phyloP scores from a whole-genome alignment of 2,888 invertebrate genomes.

The Bombyx huttoni region DNA sequence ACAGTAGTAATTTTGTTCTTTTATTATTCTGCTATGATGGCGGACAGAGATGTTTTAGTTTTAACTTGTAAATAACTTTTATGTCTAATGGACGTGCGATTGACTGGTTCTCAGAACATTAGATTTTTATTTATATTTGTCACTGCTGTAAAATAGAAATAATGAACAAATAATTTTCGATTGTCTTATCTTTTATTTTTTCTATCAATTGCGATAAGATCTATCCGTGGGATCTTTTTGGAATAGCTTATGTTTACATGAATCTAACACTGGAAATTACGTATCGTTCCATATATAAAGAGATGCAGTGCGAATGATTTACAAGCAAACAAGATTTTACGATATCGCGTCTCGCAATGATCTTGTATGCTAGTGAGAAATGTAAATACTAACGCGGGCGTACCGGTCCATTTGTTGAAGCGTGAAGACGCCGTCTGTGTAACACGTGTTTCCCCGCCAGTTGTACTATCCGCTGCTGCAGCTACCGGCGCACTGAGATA shows the following conservation, averaged over 20 bases:
- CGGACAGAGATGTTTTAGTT: background rate
- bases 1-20: background rate
- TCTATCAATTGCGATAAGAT: too few relatives aligned
- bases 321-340: background rate
- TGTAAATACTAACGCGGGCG: background rate
- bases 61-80: background rate
- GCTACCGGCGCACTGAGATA: conserved; percentile 8
- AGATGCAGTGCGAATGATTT: background rate
- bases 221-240: too few relatives aligned
- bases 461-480: background rate
- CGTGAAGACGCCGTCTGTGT: background rate
- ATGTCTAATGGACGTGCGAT: too few relatives aligned
- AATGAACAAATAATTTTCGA: too few relatives aligned
- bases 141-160: too few relatives aligned
- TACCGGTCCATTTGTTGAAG: conserved; percentile 1
- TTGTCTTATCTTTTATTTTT: too few relatives aligned
- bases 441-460: background rate
- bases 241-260: too few relatives aligned
- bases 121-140: too few relatives aligned
- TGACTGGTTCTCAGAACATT: too few relatives aligned
- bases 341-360: background rate
- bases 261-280: too few relatives aligned
- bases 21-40: background rate
- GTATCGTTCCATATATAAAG: too few relatives aligned
- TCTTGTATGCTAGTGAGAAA: background rate